phyloP scores from a whole-genome alignment of 2,888 invertebrate genomes.

The Drosophila infuscata region DNA sequence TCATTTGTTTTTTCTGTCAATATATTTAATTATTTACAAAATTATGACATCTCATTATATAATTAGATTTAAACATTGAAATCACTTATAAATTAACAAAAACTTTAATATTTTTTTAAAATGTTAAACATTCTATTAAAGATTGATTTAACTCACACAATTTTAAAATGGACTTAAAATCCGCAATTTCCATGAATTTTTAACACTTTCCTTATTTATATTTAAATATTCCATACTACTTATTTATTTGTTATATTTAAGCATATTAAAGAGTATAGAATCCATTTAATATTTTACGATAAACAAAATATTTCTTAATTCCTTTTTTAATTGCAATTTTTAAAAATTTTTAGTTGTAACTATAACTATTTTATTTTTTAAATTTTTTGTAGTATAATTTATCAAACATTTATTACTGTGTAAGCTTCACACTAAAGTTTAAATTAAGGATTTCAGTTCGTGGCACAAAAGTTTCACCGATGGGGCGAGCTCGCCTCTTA shows the following conservation, averaged over 20 bases:
- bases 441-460: slow-evolving; percentile 10
- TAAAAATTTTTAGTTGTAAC: neutral
- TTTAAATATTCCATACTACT: neutral
- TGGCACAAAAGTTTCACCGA: slow-evolving; percentile 20
- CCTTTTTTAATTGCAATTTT: neutral
- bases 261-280: rapidly evolving
- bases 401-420: neutral
- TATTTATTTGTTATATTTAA: neutral
- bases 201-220: neutral
- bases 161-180: too few species aligned
- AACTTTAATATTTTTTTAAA: neutral
- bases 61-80: too few species aligned
- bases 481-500: slow-evolving; percentile 25
- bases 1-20: neutral
- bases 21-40: too few species aligned
- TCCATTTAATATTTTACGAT: neutral
- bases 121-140: too few species aligned
- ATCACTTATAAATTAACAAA: neutral
- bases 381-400: neutral
- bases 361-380: neutral
- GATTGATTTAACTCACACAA: too few species aligned
- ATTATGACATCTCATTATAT: neutral
- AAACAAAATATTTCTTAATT: neutral
- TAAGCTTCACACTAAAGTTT: slow-evolving; percentile 8
- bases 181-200: neutral